Evolutionary conservation across 2,797 vertebrate species (phyloP), one percentile per base, ranked within the genome.

Genomic region (Sardinella longiceps): DNA sequence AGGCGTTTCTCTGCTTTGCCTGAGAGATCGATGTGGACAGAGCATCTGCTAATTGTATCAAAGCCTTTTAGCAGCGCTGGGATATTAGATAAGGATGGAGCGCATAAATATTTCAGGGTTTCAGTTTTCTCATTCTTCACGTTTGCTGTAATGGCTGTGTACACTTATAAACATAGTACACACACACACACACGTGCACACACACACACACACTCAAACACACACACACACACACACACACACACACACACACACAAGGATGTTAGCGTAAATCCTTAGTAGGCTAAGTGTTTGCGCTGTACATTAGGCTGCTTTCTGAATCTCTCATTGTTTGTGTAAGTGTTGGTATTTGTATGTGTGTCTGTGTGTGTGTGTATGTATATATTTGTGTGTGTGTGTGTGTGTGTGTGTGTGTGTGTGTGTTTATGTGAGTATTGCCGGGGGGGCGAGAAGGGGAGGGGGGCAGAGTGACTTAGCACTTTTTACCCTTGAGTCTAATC

Each of bases 11-110:
- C 66, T 74, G 0, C 3, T 37, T 74, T 74, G 14, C 1, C 83
- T 85, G 48, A 48, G 58, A 88, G 90, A 91, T 91, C 87, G 81
- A 85, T 91, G 83, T 80, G 85, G 43, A 85, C 77, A 81, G 80
- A 87, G 58, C 25, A 77, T 82, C 85, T 81, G 12, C 81, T 89
- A 86, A 90, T 86, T 86, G 84, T 85, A 58, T 86, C 63, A 88
- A 81, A 85, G 80, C 53, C 60, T 87, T 90, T 89, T 87, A 85
- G 88, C 87, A 46, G 80, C 81, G n/a, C n/a, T n/a, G 39, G 80
- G 85, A 83, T 66, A 84, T 80, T 86, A 88, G 81, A 85, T 70
- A 85, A 82, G 43, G 45, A 84, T 84, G 74, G 66, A 66, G 90
- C 86, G 83, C 85, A 84, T 81, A 23, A 58, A 83, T 84, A 90